Evolutionary conservation across 2,888 invertebrate genomes (phyloP).

Genomic region (Ormia ochracea): DNA sequence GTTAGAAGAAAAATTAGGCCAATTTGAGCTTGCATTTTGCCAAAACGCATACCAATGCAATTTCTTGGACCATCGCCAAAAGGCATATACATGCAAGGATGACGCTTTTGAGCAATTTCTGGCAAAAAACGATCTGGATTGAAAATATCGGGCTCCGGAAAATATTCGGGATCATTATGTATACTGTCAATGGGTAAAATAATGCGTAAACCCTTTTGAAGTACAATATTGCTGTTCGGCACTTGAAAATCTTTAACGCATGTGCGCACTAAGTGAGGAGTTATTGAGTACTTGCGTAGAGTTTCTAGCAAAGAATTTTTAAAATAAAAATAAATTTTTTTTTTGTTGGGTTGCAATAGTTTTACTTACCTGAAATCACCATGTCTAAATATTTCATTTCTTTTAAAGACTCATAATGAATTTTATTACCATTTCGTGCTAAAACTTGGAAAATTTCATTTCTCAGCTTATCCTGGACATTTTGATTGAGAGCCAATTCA

Average conservation of each 20-base stretch:
- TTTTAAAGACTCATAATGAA: slow-evolving; percentile 77
- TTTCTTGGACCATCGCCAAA: slow-evolving; percentile 73
- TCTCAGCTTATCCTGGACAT: slow-evolving; percentile 76
- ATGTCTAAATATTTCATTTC: slow-evolving; percentile 78
- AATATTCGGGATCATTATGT: slow-evolving; percentile 80
- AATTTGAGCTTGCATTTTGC: slow-evolving; percentile 70
- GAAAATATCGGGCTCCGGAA: slow-evolving; percentile 80
- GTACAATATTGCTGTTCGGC: slow-evolving; percentile 77
- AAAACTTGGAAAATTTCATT: slow-evolving; percentile 76
- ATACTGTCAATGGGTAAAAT: slow-evolving; percentile 79
- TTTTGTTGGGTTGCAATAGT: too few species aligned
- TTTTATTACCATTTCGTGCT: slow-evolving; percentile 70
- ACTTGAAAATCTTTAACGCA: slow-evolving; percentile 78
- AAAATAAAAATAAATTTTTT: background rate
- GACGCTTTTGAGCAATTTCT: slow-evolving; percentile 78
- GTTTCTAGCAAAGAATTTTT: slow-evolving; percentile 70
- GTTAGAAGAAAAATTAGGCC: slow-evolving; percentile 65
- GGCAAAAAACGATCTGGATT: slow-evolving; percentile 80
- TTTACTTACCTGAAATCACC: slow-evolving; percentile 71
- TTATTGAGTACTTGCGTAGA: slow-evolving; percentile 79
- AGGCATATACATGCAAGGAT: slow-evolving; percentile 69
- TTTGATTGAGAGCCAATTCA: slow-evolving; percentile 77
- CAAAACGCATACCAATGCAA: slow-evolving; percentile 73
- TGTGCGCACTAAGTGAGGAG: slow-evolving; percentile 78
- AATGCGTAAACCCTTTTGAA: slow-evolving; percentile 78